Evolutionary conservation across 1,140 invertebrate genomes (phyloP), one percentile per base, ranked within the genome.

Genomic region (Nebria ingens): DNA sequence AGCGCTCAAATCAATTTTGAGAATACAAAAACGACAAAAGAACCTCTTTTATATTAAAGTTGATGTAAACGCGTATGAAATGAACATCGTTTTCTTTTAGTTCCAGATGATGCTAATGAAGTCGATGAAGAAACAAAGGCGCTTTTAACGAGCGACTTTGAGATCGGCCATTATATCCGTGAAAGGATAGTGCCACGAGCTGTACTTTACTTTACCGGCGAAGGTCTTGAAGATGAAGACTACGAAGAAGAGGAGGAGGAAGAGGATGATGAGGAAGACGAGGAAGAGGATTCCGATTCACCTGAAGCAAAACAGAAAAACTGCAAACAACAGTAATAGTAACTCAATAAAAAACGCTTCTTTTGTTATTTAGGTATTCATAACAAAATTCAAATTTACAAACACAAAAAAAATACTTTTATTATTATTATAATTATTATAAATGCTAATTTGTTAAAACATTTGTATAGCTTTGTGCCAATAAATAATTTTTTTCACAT

Each of bases 121-220:
- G 74, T 91, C 40, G 86, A 91, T 64, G 83, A 86, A 53, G 86
- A 89, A 23, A 78, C 80, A 17, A 77, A 80, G 62, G 80, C 85
- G 62, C 71, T 95, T 53, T 71, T 97, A 58, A 89, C 87, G 2
- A 86, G 85, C 58, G 94, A 98, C 76, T 98, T 95, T 74, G 94
- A 98, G 78, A 93, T 98, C 71, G 95, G 95, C n/a, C 93, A 97
- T 75, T 96, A 97, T 71, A 89, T 97, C 65, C 83, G 92, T 64
- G 93, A 97, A 68, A 80, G 90, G 59, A 86, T 98, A 62, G 85
- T 98, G 63, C 93, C 93, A 21, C 82, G 87, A 69, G 93, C 93
- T 61, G 88, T 97, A 51, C 79, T 98, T 21, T 96, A 93, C 64
- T 98, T 85, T 69, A 98, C 95, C 62, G 95, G 86, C 42, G 86